Conservation (phyloP, 2,113 vertebrate species). For the Gnathonemus longibarbis region DNA sequence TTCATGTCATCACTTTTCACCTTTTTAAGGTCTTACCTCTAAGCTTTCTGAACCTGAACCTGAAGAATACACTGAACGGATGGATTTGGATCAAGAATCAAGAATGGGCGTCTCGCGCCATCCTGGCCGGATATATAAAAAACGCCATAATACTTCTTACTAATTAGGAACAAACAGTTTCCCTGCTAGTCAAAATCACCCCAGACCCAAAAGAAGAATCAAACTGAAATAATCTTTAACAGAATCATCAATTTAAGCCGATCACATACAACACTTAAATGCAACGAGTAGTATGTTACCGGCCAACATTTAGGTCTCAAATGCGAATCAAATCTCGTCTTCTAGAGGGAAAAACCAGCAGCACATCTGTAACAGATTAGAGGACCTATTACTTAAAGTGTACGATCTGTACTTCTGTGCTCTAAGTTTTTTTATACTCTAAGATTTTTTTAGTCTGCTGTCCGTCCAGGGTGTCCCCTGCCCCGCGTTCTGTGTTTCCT, state of each 20-base stretch:
- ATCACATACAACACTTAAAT: neutral
- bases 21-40: neutral
- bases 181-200: neutral
- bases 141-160: neutral
- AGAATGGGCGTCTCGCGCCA: neutral
- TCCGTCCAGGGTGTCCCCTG: no score
- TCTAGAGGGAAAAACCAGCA: neutral
- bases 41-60: neutral
- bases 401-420: neutral
- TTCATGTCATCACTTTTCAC: neutral
- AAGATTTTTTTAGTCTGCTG: neutral
- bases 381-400: neutral
- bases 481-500: no score
- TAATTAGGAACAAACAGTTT: neutral
- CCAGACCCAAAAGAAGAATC: neutral
- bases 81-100: neutral
- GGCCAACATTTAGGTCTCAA: neutral
- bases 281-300: neutral
- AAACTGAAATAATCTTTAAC: neutral
- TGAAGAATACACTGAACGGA: neutral
- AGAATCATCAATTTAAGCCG: neutral
- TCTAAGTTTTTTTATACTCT: neutral
- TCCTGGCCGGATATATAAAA: neutral
- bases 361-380: neutral
- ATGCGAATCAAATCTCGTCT: neutral